These are phyloP conservation scores for Apus apus DNA, from an alignment of 2,113 vertebrate genomes.

Conservation along the genomic window DNA sequence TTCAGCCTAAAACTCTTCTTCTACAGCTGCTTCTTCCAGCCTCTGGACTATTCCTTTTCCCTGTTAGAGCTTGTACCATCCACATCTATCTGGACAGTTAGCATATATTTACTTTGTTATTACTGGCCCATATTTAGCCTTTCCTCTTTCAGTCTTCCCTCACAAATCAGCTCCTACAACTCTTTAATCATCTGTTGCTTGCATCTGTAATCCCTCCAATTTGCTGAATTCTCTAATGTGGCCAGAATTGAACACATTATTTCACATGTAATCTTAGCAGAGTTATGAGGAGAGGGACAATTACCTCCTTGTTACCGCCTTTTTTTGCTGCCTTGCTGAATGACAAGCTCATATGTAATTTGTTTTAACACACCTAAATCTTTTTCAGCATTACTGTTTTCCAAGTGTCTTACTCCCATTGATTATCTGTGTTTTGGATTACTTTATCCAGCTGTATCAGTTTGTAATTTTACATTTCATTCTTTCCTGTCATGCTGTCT, in stretches of 20 bases:
- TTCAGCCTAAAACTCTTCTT: background rate
- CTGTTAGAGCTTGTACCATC: background rate
- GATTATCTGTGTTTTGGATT: conserved; percentile 29
- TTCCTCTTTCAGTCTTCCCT: background rate
- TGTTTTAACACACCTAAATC: conserved; percentile 13
- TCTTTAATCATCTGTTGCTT: conserved; percentile 30
- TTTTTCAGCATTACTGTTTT: conserved; percentile 28
- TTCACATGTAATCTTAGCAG: conserved; percentile 25
- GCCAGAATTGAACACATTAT: background rate
- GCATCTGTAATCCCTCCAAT: conserved; percentile 25
- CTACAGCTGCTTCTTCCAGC: background rate
- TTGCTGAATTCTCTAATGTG: background rate
- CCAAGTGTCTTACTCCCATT: background rate
- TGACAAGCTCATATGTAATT: background rate
- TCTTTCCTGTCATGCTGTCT: background rate
- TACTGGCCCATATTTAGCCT: background rate
- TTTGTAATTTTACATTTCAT: background rate
- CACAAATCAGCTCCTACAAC: conserved; percentile 2
- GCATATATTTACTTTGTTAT: background rate
- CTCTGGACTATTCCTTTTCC: background rate
- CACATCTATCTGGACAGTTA: background rate
- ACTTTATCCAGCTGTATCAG: background rate
- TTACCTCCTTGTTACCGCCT: background rate
- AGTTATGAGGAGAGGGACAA: conserved; percentile 16
- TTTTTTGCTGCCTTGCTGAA: conserved; percentile 4